These are phyloP conservation scores for Aptenodytes forsteri DNA, from an alignment of 2,113 vertebrate species.

Conservation along the genomic window DNA sequence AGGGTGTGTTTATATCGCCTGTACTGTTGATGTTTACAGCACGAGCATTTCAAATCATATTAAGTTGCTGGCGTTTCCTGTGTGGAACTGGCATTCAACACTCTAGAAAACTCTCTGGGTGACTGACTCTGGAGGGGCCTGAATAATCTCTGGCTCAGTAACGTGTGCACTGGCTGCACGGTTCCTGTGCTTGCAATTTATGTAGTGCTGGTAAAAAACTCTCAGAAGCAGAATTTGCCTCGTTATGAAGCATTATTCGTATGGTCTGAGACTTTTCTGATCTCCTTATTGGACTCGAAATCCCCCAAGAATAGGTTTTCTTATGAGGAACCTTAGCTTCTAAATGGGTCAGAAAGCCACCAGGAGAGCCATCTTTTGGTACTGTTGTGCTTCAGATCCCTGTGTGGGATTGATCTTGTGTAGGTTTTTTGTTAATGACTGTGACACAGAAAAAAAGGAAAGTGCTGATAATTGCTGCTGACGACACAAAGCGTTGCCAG, in stretches of 20 bases:
- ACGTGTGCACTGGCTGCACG: rapidly evolving
- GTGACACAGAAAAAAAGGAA: not conserved
- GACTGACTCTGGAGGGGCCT: not conserved
- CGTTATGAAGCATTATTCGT: not conserved
- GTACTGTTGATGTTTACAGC: not conserved
- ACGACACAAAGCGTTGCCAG: not conserved
- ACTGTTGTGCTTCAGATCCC: not conserved
- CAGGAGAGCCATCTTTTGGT: not conserved
- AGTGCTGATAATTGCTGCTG: not conserved
- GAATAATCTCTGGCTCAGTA: not conserved
- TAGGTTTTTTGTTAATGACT: not conserved
- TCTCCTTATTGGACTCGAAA: not conserved
- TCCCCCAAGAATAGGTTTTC: not conserved
- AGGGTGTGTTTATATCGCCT: not conserved
- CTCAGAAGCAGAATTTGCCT: not conserved
- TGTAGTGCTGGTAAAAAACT: not conserved
- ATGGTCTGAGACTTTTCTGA: not conserved
- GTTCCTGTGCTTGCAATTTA: not conserved
- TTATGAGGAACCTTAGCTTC: not conserved
- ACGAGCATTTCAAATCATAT: not conserved
- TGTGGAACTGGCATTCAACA: not conserved
- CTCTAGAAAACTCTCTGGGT: too few relatives aligned
- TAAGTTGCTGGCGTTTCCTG: not conserved
- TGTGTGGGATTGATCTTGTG: not conserved
- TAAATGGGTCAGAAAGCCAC: not conserved